Evolutionary conservation across 1,140 invertebrate species (phyloP), one percentile per base, ranked within the genome.

Genomic region (Drosophila orena): DNA sequence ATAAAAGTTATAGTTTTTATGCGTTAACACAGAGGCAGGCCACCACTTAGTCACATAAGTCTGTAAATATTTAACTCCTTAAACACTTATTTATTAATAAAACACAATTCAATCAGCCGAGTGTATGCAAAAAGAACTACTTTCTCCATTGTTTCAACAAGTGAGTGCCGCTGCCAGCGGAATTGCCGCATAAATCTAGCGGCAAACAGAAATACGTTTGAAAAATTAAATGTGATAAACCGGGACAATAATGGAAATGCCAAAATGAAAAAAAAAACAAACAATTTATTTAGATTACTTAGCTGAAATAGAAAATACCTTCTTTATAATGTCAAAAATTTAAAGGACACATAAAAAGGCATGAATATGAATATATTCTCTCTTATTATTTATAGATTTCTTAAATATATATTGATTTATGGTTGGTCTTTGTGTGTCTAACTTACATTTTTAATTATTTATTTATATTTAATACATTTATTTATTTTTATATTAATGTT

Each of bases 191-290:
- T 86, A 86, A 88, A 88, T 86, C 84, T 54, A 79, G 62, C 38
- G 46, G 60, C 66, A 88, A 86, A 75, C 75, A 84, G 79, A 79
- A 78, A 77, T 78, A 59, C 55, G 61, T 50, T 75, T 78, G 73
- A 76, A 86, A 86, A 86, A 86, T 81, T 81, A 86, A 88, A 88
- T 77, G 75, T 79, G 75, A 88, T 88, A 81, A 88, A 76, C 46
- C 65, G 20, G 58, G 46, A 66, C 57, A 60, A 27, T 52, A 78
- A 35, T 15, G 22, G 35, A 24, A 79, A 43, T 35, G 58, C 38
- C 37, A 60, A 59, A 72, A 42, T 22, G 2, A 15, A 54, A 38
- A 34, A 15, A 50, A 24, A 22, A 50, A 10, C n/a, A n/a, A n/a
- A n/a, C n/a, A n/a, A n/a, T n/a, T 20, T 44, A 49, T 3, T 2